Base-by-base conservation (phyloP, 2,888 invertebrate species). In the Meganola albula region DNA sequence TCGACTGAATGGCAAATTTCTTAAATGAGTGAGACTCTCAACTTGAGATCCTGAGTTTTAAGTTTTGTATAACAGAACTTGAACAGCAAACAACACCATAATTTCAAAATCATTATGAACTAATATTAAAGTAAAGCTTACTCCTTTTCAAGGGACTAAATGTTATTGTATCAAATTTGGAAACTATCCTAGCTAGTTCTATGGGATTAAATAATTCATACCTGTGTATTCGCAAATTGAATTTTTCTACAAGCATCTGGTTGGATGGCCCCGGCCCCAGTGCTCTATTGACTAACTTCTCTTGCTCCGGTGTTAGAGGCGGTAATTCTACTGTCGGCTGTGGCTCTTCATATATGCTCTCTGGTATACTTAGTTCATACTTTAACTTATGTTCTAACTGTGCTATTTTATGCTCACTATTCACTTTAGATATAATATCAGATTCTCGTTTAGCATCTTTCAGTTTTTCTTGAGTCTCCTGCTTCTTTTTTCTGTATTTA, bases 271-370 rank as follows among this genome's bases (percentile, higher is more conserved):
- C 89, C 0, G 87, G 80, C 0, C 87, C 82, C 1, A 92, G 69
- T 0, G 91, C 91, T 20, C 72, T 75, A 28, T 87, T 87, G 0
- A 92, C 87, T 29, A 87, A 58, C 13, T 77, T 74, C 38, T 90
- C 82, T 65, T 94, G 92, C 14, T 91, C 90, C 0, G 87, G 79
- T 0, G 91, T 91, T n/a, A 95, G 69, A 30, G 89, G 87, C 0
- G 91, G 89, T 21, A 92, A 39, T 44, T 82, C 83, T 0, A 67
- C 74, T 0, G 63, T 61, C 0, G 87, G 75, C 33, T 78, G 74
- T 0, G 71, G 67, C 70, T 64, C 89, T 76, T 63, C 88, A 65
- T 51, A 75, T 41, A 57, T 70, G 71, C 63, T 85, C 72, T 65
- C 89, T 45, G 62, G 90, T 87, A 61, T 90, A 45, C 54, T 87